Percentiles rank a stretch among this genome's conserved stretches.
phyloP scores from a whole-genome alignment of 1,140 invertebrate species.

The Calephelis virginiensis region DNA sequence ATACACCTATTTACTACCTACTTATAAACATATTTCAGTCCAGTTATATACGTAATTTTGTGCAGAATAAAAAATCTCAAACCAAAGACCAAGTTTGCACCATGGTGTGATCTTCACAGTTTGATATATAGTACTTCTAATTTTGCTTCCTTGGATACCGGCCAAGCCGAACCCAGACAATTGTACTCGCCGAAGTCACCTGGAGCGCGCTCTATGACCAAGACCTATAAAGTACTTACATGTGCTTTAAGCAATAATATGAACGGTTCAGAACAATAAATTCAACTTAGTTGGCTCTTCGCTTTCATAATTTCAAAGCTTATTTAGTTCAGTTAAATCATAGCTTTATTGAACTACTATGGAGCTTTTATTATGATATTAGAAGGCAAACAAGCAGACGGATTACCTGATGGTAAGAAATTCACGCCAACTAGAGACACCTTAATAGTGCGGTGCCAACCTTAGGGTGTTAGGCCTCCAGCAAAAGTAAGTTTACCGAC shows the following conservation, averaged over 20 bases:
- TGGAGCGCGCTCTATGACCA: conserved; percentile 11
- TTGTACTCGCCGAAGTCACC: conserved; percentile 26
- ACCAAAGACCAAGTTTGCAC: not conserved
- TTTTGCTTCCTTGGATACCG: conserved; percentile 34
- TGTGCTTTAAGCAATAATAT: conserved; percentile 3
- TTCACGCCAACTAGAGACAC: too few species aligned
- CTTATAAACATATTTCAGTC: too few species aligned
- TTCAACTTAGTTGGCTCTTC: not conserved
- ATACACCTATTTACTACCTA: too few species aligned
- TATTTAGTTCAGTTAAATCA: not conserved
- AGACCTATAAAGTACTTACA: conserved; percentile 14
- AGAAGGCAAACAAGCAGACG: too few species aligned
- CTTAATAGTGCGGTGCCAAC: too few species aligned
- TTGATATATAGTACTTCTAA: conserved; percentile 43
- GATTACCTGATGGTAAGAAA: too few species aligned
- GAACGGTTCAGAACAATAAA: conserved; percentile 11
- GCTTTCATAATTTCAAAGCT: not conserved
- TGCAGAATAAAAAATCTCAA: not conserved
- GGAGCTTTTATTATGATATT: too few species aligned
- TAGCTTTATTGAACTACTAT: too few species aligned
- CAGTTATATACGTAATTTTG: too few species aligned
- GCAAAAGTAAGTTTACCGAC: too few species aligned
- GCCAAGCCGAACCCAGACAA: conserved; percentile 34
- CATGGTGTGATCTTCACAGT: conserved; percentile 22
- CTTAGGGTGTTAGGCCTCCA: too few species aligned